A percentile compares a stretch with the other conserved stretches of the same genome.
Conservation (phyloP, 2,797 vertebrate species). For the Aeoliscus strigatus region DNA sequence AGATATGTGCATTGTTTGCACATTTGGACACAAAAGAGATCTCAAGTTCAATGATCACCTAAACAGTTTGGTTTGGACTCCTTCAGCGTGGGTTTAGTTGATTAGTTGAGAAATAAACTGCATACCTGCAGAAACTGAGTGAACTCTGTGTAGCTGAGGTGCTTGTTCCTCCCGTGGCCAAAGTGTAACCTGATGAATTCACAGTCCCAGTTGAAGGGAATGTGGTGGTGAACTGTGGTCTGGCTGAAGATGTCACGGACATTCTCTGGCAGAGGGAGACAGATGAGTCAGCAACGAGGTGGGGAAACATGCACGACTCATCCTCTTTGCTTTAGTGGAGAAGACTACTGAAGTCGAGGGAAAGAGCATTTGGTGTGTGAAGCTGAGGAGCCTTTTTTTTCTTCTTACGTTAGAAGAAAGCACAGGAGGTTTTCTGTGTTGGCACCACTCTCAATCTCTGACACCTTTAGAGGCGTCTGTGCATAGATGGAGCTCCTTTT, state of each 20-base stretch:
- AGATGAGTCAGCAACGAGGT: constrained; percentile 24
- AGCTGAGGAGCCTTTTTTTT: constrained; percentile 38
- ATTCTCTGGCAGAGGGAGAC: constrained; percentile 79
- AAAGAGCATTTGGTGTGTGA: constrained; percentile 40
- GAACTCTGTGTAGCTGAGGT: constrained; percentile 92
- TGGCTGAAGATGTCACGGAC: constrained; percentile 96
- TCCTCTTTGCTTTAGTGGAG: constrained; percentile 24
- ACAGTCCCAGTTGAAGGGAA: constrained; percentile 98
- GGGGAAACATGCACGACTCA: constrained; percentile 22
- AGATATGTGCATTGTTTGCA: no score
- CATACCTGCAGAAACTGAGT: constrained; percentile 94
- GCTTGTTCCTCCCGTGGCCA: constrained; percentile 90
- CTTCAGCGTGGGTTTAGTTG: no score
- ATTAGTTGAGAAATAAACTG: not conserved
- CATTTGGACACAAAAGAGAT: no score
- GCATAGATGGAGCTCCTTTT: constrained; percentile 42
- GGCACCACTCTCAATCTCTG: constrained; percentile 49
- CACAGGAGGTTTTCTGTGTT: constrained; percentile 39
- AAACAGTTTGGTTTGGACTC: no score
- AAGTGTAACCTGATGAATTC: constrained; percentile 97
- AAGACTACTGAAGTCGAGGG: constrained; percentile 34
- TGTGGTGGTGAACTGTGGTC: constrained; percentile 92
- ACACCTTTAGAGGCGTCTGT: constrained; percentile 30
- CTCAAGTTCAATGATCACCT: no score
- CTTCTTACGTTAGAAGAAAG: constrained; percentile 44